A percentile compares a stretch with the other conserved stretches of the same genome.
These are phyloP conservation scores for Gambusia yucatana DNA, from an alignment of 2,797 vertebrate genomes.

Conservation along the genomic window DNA sequence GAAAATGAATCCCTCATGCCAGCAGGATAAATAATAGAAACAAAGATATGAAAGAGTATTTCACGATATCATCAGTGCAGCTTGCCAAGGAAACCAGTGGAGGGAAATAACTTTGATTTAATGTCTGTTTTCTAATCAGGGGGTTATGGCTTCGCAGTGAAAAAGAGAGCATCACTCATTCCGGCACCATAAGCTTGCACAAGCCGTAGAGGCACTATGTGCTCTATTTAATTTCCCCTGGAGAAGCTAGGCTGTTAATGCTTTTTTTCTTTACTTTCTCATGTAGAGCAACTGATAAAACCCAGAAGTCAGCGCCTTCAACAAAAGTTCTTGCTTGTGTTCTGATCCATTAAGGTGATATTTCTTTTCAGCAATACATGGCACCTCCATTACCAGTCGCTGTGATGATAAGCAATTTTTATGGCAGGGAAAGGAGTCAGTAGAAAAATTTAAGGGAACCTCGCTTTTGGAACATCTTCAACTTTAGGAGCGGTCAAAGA, in stretches of 20 bases:
- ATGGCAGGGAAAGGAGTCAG: conserved; percentile 46
- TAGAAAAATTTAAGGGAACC: conserved; percentile 40
- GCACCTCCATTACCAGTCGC: conserved; percentile 47
- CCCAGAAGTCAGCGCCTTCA: conserved; percentile 39
- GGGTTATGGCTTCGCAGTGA: conserved; percentile 9
- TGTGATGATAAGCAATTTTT: conserved; percentile 64
- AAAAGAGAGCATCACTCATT: conserved; percentile 47
- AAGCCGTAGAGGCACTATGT: conserved; percentile 29
- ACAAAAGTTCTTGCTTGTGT: conserved; percentile 24
- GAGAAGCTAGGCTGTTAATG: conserved; percentile 17
- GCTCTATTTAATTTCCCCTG: conserved; percentile 34
- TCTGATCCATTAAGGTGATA: conserved; percentile 24
- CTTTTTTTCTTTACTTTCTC: conserved; percentile 6
- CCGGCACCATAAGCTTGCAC: conserved; percentile 33
- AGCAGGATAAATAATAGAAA: conserved; percentile 44
- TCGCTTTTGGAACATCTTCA: conserved; percentile 38
- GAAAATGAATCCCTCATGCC: conserved; percentile 51
- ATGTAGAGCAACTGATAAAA: conserved; percentile 48
- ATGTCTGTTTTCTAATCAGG: conserved; percentile 45
- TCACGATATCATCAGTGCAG: conserved; percentile 23
- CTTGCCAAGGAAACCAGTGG: conserved; percentile 17
- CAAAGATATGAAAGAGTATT: conserved; percentile 41
- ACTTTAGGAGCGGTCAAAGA: background rate
- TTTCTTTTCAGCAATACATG: conserved; percentile 11
- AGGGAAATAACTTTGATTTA: conserved; percentile 50